Evolutionary conservation across 2,113 vertebrate species (phyloP), one percentile per base, ranked within the genome.

Genomic region (Acrocephalus kingi): DNA sequence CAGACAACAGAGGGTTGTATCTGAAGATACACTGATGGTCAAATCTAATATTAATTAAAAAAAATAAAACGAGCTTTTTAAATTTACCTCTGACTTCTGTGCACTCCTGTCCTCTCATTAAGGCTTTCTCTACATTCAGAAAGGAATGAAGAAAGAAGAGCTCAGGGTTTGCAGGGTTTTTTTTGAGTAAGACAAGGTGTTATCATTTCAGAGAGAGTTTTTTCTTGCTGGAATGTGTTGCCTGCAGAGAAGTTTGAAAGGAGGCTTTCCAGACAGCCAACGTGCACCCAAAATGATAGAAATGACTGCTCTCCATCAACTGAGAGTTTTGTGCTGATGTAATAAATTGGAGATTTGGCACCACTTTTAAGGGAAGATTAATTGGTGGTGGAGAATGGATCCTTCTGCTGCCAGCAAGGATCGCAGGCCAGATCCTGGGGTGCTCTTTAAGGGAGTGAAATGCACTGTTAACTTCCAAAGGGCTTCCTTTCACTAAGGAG

Each of bases 281-380:
- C 0, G 0, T 74, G 46, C 49, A 63, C 52, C 43, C 18, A 5
- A 10, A 59, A 21, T 39, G 4, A 46, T 4, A 23, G 56, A 54
- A 71, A 49, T 13, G 13, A 21, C 31, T 18, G n/a, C 10, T 66
- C 17, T 74, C 64, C 56, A 67, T 72, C 37, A 67, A 37, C 10
- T 33, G 46, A 43, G 62, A 43, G 69, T 24, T 93, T 52, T 62
- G 15, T 59, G 71, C 78, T 76, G 76, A 58, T 84, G 62, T 71
- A 74, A 77, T 49, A 80, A 86, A 55, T 20, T 66, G 80, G 61
- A 55, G 73, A 51, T 59, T 77, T 81, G 73, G 69, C 66, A 78
- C 25, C 31, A 1, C 0, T 74, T 87, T 91, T 73, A 48, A 55
- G 33, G 49, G 33, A 39, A 78, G 19, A 91, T 59, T 72, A 54